phyloP scores from a whole-genome alignment of 2,797 vertebrate species.

The Discoglossus pictus region DNA sequence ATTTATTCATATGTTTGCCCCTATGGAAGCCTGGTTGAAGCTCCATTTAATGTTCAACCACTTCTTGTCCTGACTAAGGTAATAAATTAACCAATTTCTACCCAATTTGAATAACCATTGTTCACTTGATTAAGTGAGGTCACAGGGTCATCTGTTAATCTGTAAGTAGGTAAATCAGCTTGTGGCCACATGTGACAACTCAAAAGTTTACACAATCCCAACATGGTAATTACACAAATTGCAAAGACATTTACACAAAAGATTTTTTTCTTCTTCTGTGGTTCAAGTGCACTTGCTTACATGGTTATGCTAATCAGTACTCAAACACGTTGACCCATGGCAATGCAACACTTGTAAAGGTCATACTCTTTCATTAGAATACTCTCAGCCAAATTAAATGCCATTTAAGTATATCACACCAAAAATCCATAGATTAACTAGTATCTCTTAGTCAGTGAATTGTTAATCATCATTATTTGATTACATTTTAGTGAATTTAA shows the following conservation, averaged over 20 bases:
- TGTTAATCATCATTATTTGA: too few relatives aligned
- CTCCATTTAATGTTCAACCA: constrained; percentile 7
- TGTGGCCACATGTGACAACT: constrained; percentile 42
- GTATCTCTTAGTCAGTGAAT: too few relatives aligned
- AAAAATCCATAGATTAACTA: too few relatives aligned
- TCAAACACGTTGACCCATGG: constrained; percentile 21
- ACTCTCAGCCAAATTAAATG: too few relatives aligned
- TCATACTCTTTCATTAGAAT: not conserved
- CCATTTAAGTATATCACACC: too few relatives aligned
- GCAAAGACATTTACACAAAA: constrained; percentile 16
- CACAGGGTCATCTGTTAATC: constrained; percentile 43
- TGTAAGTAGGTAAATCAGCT: constrained; percentile 47
- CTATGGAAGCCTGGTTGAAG: too few relatives aligned
- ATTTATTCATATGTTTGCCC: too few relatives aligned
- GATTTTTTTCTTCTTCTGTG: constrained; percentile 22
- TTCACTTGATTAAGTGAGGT: constrained; percentile 38
- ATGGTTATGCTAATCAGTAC: constrained; percentile 38
- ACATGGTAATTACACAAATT: constrained; percentile 44
- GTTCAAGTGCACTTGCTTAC: constrained; percentile 39
- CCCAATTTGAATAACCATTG: constrained; percentile 27
- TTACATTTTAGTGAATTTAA: too few relatives aligned
- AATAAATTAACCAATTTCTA: constrained; percentile 41
- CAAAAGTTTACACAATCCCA: constrained; percentile 39
- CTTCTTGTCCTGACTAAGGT: constrained; percentile 24
- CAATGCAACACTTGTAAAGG: constrained; percentile 1